Base-by-base conservation (phyloP, 1,140 invertebrate genomes). In the Drosophila dunni region DNA sequence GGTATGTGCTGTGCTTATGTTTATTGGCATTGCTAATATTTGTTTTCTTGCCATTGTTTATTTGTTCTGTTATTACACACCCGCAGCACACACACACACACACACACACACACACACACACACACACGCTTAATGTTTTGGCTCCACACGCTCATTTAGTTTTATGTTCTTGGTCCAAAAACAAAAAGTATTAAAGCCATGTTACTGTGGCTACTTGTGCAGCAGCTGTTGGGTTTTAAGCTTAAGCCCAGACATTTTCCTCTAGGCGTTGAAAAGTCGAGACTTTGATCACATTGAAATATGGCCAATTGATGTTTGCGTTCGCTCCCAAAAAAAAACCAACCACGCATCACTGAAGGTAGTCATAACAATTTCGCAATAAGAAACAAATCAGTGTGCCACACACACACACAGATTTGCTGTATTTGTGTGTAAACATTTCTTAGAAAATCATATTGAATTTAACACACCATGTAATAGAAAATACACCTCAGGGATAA, bases 11-110 rank as follows among this genome's bases (percentile, higher is more conserved):
- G 86, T 61, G 57, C 67, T 75, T 71, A 78, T 78, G 72, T 86
- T 86, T 88, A 82, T 86, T 86, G 82, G 82, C 79, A 79, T 82
- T 86, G 79, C 82, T 86, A 88, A 86, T 86, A 86, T 86, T 86
- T 86, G 83, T 78, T 77, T 73, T 70, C 70, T 67, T 58, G 46
- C 60, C 63, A 69, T 85, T 80, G 75, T 85, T 88, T 86, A 86
- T 85, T 82, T 82, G 64, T 56, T 50, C 60, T 78, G 68, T 78
- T 80, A 79, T 85, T 86, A 69, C 69, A 84, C 75, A 54, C 63
- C 69, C 57, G 68, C 80, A 34, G 66, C 69, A 84, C 71, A 54
- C 63, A 74, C 62, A 72, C 80, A 24, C 34, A 11, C 56, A 29
- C 51, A 34, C 42, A 54, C 51, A 78, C 15, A 53, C 51, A 48